A percentile compares a stretch with the other conserved stretches of the same genome.
phyloP scores from a whole-genome alignment of 2,113 vertebrate species.

The Istiophorus platypterus region DNA sequence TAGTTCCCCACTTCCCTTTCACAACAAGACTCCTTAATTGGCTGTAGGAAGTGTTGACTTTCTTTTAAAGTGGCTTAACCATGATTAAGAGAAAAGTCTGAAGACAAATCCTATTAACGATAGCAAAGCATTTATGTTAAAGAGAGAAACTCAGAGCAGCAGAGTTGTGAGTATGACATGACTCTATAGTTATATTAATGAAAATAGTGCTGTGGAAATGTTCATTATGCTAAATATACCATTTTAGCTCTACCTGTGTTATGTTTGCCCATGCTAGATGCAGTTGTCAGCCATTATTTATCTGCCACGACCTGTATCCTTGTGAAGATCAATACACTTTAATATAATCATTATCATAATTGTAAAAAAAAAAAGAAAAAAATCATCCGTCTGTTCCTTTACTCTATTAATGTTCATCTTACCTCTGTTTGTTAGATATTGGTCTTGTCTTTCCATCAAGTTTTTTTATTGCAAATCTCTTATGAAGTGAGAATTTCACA shows the following conservation, averaged over 20 bases:
- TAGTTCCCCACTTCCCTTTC: no score
- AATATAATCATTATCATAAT: background rate
- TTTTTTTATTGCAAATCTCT: constrained; percentile 23
- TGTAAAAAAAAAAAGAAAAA: background rate
- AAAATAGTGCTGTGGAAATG: no score
- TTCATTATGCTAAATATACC: no score
- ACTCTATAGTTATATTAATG: background rate
- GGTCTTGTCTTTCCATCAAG: constrained; percentile 11
- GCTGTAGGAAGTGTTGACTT: background rate
- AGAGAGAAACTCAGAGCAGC: background rate
- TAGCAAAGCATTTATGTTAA: background rate
- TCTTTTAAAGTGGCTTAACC: background rate
- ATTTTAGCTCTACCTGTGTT: no score
- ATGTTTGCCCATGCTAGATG: background rate
- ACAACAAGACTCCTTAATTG: background rate
- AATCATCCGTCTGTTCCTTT: background rate
- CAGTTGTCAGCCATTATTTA: background rate
- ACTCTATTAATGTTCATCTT: background rate
- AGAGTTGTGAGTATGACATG: background rate
- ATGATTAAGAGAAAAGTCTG: background rate
- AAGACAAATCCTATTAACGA: background rate
- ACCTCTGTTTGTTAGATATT: constrained; percentile 1
- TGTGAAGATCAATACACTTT: background rate
- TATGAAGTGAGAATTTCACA: background rate
- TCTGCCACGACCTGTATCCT: background rate